Evolutionary conservation across 2,797 vertebrate genomes (phyloP), one percentile per base, ranked within the genome.

Genomic region (Phaenicophaeus curvirostris): DNA sequence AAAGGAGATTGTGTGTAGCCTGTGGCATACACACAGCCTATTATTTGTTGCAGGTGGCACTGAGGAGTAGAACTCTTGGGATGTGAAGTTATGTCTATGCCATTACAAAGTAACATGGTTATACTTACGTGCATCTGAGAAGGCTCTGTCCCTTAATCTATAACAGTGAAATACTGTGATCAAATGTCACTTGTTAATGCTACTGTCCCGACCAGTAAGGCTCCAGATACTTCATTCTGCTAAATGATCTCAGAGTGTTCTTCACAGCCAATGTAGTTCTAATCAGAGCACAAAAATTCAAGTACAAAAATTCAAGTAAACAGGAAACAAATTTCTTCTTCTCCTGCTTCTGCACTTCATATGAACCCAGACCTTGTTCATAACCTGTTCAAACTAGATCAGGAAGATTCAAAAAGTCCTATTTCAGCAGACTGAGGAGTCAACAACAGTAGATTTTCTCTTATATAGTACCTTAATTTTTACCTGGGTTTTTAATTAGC

Each of bases 341-440:
- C 37, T 92, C 46, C 33, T 69, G 28, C 9, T 46, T 61, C 23
- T 39, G 13, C 25, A 65, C 23, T 90, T 90, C 65, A 12, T 37
- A 50, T 72, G 69, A 78, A 50, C 13, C 13, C 31, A 75, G 23
- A 65, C 18, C 9, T 78, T 84, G 25, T 59, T 80, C 35, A 51
- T 35, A 39, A 41, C 15, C 18, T 59, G 11, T 11, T 39, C 37
- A n/a, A 61, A 42, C 35, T 63, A 39, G 18, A 71, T 50, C 33
- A 54, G 28, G 51, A 63, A 24, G 15, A 74, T 55, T 13, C 71
- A 69, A 66, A 44, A 2, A 1, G 0, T 1, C 4, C 15, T 7
- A 1, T 72, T 59, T 66, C 8, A 50, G 44, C 28, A 53, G 13
- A 62, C 9, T 44, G 15, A 85, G 50, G 8, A 66, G 19, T 54